These are phyloP conservation scores for Empis stercorea DNA, from an alignment of 2,888 invertebrate genomes.

Conservation along the genomic window DNA sequence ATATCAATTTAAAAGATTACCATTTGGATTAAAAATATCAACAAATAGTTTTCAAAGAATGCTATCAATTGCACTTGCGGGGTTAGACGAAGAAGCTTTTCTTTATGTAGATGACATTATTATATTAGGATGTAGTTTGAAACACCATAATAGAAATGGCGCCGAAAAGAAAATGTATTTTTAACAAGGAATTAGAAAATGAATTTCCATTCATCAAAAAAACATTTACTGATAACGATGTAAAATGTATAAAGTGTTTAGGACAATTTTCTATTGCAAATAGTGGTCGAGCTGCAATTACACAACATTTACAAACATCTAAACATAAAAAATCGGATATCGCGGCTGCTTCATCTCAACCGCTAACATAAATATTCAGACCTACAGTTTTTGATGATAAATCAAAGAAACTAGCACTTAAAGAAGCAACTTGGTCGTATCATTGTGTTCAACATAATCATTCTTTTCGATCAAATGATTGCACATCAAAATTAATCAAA, in stretches of 20 bases:
- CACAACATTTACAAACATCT: neutral
- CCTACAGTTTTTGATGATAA: neutral
- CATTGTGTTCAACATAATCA: neutral
- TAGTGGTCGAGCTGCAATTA: neutral
- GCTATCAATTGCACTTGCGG: too few species aligned
- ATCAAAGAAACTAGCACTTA: neutral
- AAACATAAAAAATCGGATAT: neutral
- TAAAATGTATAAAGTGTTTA: neutral
- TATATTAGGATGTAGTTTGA: too few species aligned
- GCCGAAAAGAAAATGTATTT: neutral
- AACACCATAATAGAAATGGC: neutral
- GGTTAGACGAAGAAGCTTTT: too few species aligned
- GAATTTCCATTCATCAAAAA: neutral
- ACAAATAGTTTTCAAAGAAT: too few species aligned
- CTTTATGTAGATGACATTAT: too few species aligned
- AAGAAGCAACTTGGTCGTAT: neutral
- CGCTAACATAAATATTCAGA: neutral
- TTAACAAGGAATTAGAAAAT: neutral
- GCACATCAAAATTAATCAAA: neutral
- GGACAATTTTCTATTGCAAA: neutral
- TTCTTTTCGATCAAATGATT: neutral
- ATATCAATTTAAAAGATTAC: too few species aligned
- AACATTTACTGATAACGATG: neutral
- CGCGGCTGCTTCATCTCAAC: neutral
- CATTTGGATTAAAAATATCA: too few species aligned